These are phyloP conservation scores for Cossypha dichroa DNA, from an alignment of 2,797 vertebrate genomes.

Conservation along the genomic window DNA sequence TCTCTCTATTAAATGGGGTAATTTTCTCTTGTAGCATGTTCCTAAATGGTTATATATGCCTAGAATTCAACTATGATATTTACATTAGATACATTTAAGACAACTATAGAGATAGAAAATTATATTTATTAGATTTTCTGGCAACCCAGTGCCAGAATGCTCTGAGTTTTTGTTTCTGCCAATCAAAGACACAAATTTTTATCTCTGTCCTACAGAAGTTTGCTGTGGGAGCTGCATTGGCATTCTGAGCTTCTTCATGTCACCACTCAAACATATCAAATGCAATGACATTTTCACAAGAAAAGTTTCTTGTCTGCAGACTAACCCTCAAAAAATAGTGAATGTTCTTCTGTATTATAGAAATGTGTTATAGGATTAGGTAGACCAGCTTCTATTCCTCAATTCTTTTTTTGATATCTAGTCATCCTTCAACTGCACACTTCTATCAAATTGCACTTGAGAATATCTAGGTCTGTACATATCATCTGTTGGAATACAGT, in stretches of 20 bases:
- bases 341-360: neutral
- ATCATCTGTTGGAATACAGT: neutral
- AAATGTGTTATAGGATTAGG: neutral
- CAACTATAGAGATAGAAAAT: neutral
- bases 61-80: neutral
- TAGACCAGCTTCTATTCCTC: neutral
- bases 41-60: neutral
- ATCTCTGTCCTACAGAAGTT: neutral
- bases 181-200: neutral
- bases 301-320: neutral
- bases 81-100: neutral
- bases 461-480: neutral
- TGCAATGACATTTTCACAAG: neutral
- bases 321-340: neutral
- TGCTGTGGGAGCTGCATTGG: neutral
- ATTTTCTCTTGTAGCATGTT: neutral
- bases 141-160: neutral
- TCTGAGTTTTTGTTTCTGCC: neutral
- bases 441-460: neutral
- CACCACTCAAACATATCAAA: neutral
- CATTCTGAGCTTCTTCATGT: neutral
- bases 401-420: neutral
- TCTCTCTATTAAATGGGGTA: neutral
- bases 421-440: neutral
- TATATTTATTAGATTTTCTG: neutral